A percentile compares a stretch with the other conserved stretches of the same genome.
Conservation (phyloP, 2,797 vertebrate species). For the Gallinago solitaria region DNA sequence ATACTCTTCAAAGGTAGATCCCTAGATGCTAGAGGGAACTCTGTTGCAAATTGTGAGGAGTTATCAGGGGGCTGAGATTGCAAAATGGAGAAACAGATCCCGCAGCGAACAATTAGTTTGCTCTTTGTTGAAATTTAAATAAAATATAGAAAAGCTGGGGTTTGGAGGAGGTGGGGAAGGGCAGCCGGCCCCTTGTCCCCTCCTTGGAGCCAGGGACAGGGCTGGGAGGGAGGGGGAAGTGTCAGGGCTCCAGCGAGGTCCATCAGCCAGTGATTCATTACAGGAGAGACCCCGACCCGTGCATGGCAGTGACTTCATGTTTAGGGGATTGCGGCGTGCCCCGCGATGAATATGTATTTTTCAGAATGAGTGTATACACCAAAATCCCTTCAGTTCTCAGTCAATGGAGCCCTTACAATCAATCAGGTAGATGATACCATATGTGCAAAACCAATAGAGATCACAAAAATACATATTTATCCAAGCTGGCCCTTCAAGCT, state of each 20-base stretch:
- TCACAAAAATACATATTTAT: slow-evolving; percentile 67
- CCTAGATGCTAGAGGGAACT: neutral
- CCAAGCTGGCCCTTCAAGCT: slow-evolving; percentile 63
- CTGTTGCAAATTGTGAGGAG: neutral
- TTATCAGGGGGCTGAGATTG: slow-evolving; percentile 27
- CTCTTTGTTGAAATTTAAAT: neutral
- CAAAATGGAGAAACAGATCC: no score
- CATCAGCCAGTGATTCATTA: slow-evolving; percentile 32
- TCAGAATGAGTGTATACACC: slow-evolving; percentile 36
- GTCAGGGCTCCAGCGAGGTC: neutral
- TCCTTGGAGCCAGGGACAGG: neutral
- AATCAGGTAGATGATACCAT: slow-evolving; percentile 66
- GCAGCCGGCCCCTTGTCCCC: neutral
- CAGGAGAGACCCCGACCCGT: neutral
- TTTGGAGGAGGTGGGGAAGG: neutral
- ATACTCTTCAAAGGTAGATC: neutral
- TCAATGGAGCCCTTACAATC: slow-evolving; percentile 46
- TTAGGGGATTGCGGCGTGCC: slow-evolving; percentile 41
- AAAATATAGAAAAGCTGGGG: neutral
- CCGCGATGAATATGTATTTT: slow-evolving; percentile 49
- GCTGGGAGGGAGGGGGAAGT: slow-evolving; percentile 9
- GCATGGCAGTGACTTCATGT: neutral
- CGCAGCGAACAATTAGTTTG: slow-evolving; percentile 23
- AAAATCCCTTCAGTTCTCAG: slow-evolving; percentile 52
- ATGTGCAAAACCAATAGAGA: slow-evolving; percentile 58